phyloP scores from a whole-genome alignment of 2,113 vertebrate genomes.

The Toxostoma redivivum region DNA sequence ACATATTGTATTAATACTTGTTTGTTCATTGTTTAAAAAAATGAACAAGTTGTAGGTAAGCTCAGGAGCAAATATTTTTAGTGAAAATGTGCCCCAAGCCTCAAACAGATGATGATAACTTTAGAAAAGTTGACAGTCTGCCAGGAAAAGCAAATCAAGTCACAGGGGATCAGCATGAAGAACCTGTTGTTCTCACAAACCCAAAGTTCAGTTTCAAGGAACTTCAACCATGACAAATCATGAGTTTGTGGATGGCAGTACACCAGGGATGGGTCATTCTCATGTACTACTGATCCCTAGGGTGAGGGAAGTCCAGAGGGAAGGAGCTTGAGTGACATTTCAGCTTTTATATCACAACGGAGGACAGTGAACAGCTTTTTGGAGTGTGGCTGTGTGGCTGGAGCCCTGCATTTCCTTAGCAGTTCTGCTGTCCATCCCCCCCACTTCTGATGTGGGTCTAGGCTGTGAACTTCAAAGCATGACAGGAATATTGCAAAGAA shows the following conservation, averaged over 20 bases:
- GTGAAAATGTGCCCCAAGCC: not conserved
- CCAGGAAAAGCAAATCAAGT: slow-evolving; percentile 8
- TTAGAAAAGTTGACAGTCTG: slow-evolving; percentile 3
- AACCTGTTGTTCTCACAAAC: slow-evolving; percentile 44
- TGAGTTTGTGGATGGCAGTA: slow-evolving; percentile 41
- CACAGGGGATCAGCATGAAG: not conserved
- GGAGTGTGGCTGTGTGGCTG: not conserved
- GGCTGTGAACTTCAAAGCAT: not conserved
- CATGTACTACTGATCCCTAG: slow-evolving; percentile 54
- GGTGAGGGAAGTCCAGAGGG: slow-evolving; percentile 15
- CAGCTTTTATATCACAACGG: not conserved
- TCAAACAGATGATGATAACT: not conserved
- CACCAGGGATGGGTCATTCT: slow-evolving; percentile 46
- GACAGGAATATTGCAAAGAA: not conserved
- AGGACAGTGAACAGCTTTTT: not conserved
- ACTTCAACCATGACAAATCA: slow-evolving; percentile 56
- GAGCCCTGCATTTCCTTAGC: not conserved
- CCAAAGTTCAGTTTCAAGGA: slow-evolving; percentile 46
- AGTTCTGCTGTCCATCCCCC: not conserved
- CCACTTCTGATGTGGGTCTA: not conserved
- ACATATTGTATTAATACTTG: not conserved
- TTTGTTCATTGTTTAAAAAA: not conserved
- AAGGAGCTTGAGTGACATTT: slow-evolving; percentile 46
- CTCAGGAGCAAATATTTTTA: not conserved
- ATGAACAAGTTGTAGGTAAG: not conserved